Conservation (phyloP, 2,888 invertebrate species). For the Argyresthia goedartella region DNA sequence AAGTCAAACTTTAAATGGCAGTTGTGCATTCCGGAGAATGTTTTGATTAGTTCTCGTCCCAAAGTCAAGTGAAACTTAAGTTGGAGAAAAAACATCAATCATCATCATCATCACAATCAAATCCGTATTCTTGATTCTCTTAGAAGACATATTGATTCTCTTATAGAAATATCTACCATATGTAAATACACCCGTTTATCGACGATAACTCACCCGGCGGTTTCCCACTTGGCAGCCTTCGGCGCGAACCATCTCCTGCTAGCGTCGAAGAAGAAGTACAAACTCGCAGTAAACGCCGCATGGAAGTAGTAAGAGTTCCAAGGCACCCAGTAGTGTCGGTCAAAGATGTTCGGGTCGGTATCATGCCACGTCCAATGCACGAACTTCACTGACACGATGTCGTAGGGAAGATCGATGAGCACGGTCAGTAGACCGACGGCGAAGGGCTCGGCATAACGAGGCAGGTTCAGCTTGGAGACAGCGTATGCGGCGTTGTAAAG, state of each 20-base stretch:
- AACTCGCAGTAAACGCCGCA: slow-evolving; percentile 79
- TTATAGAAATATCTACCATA: no score
- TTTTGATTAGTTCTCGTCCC: no score
- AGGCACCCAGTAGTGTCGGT: slow-evolving; percentile 86
- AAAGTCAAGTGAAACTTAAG: no score
- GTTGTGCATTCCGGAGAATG: no score
- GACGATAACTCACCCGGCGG: slow-evolving; percentile 54
- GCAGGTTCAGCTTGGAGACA: slow-evolving; percentile 66
- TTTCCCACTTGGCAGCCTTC: slow-evolving; percentile 68
- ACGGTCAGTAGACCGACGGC: slow-evolving; percentile 79
- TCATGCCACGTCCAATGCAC: slow-evolving; percentile 90
- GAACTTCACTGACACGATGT: slow-evolving; percentile 82
- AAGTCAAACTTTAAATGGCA: no score
- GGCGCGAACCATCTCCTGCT: slow-evolving; percentile 66
- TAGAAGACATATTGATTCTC: no score
- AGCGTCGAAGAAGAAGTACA: slow-evolving; percentile 76
- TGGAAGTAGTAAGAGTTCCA: slow-evolving; percentile 90
- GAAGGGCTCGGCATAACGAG: slow-evolving; percentile 71
- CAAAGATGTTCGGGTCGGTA: slow-evolving; percentile 77
- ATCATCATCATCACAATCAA: no score
- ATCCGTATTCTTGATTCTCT: no score
- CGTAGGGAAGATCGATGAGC: slow-evolving; percentile 83
- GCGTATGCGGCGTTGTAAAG: slow-evolving; percentile 73
- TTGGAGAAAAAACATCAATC: no score
- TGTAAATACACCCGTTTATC: no score